These are phyloP conservation scores for Chelidonichthys spinosus DNA, from an alignment of 2,797 vertebrate genomes.

Conservation along the genomic window DNA sequence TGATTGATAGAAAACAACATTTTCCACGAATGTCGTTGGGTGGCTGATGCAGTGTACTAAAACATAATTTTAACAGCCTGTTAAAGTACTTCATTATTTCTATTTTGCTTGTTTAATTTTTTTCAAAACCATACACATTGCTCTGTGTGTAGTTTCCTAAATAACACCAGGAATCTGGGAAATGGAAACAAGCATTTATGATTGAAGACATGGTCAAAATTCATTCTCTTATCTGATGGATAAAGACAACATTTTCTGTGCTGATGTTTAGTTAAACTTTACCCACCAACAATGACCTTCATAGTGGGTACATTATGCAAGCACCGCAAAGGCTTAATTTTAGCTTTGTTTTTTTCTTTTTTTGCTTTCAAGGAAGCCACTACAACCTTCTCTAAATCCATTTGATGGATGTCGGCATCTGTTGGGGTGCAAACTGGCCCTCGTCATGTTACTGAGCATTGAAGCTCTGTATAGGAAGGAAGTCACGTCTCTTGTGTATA, in stretches of 20 bases:
- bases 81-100: conserved; percentile 12
- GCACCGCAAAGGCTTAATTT: conserved; percentile 20
- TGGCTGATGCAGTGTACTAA: conserved; percentile 15
- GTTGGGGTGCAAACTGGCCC: too few relatives aligned
- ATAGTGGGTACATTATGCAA: conserved; percentile 47
- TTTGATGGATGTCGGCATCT: conserved; percentile 11
- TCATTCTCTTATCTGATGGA: conserved; percentile 2
- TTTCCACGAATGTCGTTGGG: conserved; percentile 19
- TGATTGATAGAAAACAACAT: conserved; percentile 18
- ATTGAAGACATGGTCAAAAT: background rate
- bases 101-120: background rate
- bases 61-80: conserved; percentile 15
- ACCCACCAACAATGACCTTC: background rate
- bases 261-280: background rate
- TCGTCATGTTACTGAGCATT: conserved; percentile 11
- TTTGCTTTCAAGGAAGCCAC: background rate
- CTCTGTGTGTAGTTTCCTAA: conserved; percentile 13
- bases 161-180: conserved; percentile 17
- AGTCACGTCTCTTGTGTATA: background rate
- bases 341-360: background rate
- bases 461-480: background rate
- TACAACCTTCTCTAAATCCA: background rate
- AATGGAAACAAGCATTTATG: conserved; percentile 14
- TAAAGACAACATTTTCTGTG: background rate
- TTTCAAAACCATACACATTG: background rate